Evolutionary conservation across 2,888 invertebrate species (phyloP).

Genomic region (Perizoma flavofasciatum): DNA sequence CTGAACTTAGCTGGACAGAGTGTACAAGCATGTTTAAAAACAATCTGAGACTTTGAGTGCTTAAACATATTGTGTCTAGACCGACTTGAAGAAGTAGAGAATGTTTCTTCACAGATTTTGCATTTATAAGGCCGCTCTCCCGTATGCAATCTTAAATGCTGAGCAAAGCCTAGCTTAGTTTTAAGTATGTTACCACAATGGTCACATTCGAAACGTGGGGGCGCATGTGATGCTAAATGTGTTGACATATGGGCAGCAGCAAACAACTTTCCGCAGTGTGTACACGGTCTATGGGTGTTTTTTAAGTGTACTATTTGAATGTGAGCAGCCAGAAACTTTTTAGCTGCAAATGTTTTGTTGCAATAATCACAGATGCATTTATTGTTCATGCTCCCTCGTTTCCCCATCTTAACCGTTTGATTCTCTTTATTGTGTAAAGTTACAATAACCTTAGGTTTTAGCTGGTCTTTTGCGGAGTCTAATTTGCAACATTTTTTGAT

Average conservation of each 20-base stretch:
- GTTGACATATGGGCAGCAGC: conserved; percentile 71
- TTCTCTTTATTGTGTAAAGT: conserved; percentile 55
- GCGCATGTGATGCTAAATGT: conserved; percentile 63
- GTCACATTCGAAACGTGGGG: conserved; percentile 52
- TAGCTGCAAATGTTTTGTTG: conserved; percentile 65
- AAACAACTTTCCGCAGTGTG: conserved; percentile 64
- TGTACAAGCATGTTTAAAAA: conserved; percentile 58
- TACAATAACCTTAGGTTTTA: conserved; percentile 40
- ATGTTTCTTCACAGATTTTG: conserved; percentile 61
- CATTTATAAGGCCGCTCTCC: conserved; percentile 70
- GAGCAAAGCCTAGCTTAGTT: conserved; percentile 62
- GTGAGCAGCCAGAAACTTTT: conserved; percentile 66
- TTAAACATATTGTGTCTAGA: conserved; percentile 65
- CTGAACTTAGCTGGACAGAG: conserved; percentile 65
- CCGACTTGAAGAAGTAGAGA: conserved; percentile 68
- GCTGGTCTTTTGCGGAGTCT: conserved; percentile 31
- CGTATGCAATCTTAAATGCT: conserved; percentile 69
- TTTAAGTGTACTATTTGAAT: conserved; percentile 74
- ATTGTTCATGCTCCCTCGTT: conserved; percentile 57
- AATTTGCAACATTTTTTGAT: conserved; percentile 64
- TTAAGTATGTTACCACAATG: conserved; percentile 61
- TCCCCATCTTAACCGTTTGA: conserved; percentile 58
- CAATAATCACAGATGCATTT: conserved; percentile 73
- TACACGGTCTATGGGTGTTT: conserved; percentile 67
- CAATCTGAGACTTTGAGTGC: conserved; percentile 50